These are phyloP conservation scores for Pseudomugil gertrudae DNA, from an alignment of 2,797 vertebrate species.

Conservation along the genomic window DNA sequence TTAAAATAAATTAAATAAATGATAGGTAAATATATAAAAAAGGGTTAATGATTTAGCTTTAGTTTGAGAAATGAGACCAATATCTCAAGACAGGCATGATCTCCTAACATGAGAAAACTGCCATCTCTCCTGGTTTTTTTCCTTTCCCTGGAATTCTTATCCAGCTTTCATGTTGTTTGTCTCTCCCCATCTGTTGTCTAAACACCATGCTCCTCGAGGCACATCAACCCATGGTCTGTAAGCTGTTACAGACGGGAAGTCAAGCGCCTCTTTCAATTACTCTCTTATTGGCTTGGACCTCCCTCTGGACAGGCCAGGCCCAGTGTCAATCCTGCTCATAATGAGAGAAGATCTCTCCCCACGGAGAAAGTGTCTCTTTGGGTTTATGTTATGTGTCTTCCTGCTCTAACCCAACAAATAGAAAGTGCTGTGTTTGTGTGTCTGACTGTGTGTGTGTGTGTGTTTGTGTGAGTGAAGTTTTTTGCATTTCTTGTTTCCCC, in stretches of 20 bases:
- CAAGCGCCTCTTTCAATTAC: conserved; percentile 82
- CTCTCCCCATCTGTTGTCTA: conserved; percentile 77
- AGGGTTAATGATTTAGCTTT: conserved; percentile 7
- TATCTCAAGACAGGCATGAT: conserved; percentile 18
- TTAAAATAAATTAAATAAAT: too few species aligned
- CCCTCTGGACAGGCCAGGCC: conserved; percentile 72
- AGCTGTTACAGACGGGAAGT: conserved; percentile 76
- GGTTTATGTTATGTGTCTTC: conserved; percentile 74
- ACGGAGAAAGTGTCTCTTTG: conserved; percentile 75
- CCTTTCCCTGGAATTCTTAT: conserved; percentile 39
- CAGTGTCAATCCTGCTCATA: conserved; percentile 79
- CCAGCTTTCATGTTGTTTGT: conserved; percentile 68
- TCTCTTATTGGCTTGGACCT: conserved; percentile 79
- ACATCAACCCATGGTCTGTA: conserved; percentile 70
- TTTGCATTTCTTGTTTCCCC: conserved; percentile 1
- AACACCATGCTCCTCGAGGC: conserved; percentile 64
- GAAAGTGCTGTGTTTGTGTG: conserved; percentile 37
- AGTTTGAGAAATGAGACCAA: conserved; percentile 17
- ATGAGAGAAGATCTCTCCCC: conserved; percentile 82
- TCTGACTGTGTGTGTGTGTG: conserved; percentile 20
- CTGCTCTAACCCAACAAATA: conserved; percentile 70
- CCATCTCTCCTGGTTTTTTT: conserved; percentile 18
- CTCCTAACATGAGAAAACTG: conserved; percentile 27
- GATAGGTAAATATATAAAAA: too few species aligned
- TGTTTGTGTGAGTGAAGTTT: conserved; percentile 1